Conservation (phyloP, 2,888 invertebrate genomes). For the Meta bourneti region DNA sequence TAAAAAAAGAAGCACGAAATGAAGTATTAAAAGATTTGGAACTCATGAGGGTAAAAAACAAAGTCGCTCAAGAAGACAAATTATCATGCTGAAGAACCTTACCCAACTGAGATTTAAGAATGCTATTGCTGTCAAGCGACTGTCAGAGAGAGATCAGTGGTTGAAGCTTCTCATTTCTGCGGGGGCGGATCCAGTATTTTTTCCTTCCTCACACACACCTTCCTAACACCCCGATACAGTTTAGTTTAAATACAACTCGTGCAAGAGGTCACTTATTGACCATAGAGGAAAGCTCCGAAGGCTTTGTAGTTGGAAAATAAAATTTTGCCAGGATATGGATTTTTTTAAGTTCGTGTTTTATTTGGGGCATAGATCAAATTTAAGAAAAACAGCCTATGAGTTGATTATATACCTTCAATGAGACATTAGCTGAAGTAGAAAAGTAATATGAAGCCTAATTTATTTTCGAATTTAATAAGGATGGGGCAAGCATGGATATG, state of each 20-base stretch:
- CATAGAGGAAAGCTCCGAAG: background rate
- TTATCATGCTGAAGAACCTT: conserved; percentile 50
- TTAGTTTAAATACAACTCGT: background rate
- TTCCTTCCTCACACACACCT: background rate
- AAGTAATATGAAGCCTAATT: background rate
- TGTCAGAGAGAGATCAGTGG: conserved; percentile 53
- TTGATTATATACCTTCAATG: background rate
- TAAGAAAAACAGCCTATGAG: background rate
- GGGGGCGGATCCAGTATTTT: conserved; percentile 27
- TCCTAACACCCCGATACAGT: background rate
- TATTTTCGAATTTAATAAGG: too few relatives aligned
- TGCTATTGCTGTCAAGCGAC: conserved; percentile 52
- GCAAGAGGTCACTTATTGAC: background rate
- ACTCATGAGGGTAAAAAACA: conserved; percentile 33
- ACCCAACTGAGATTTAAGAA: conserved; percentile 39
- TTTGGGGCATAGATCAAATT: background rate
- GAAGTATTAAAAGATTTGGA: conserved; percentile 9
- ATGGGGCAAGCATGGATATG: too few relatives aligned
- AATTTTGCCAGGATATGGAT: too few relatives aligned
- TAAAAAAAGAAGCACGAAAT: background rate
- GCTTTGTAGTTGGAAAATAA: background rate
- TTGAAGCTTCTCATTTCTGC: conserved; percentile 3
- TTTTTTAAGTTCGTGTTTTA: background rate
- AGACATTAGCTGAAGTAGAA: background rate
- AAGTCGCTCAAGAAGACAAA: conserved; percentile 64